Percentiles rank a stretch among this genome's conserved stretches.
Conservation (phyloP, 2,797 vertebrate genomes). For the Cirrhinus mrigala region DNA sequence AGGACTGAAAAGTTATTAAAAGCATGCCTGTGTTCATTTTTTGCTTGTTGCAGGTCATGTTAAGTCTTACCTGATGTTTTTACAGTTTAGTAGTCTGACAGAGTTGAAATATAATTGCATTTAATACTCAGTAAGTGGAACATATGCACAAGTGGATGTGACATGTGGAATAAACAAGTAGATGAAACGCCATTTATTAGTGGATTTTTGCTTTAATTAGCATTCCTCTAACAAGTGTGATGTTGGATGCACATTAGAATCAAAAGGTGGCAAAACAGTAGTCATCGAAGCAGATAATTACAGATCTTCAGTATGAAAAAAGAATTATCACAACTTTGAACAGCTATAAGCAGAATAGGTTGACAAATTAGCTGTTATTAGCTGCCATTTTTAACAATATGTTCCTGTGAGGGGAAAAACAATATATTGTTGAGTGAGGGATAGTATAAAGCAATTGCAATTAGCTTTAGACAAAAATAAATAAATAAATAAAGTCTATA, state of each 20-base stretch:
- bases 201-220: conserved; percentile 21
- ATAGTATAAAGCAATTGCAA: neutral
- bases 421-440: neutral
- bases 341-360: neutral
- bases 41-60: neutral
- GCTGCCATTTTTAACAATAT: neutral
- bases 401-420: neutral
- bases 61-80: neutral
- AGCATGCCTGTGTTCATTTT: neutral
- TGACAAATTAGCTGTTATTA: neutral
- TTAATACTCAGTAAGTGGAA: neutral
- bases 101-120: neutral
- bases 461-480: neutral
- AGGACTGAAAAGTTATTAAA: neutral
- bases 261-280: conserved; percentile 21
- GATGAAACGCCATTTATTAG: neutral
- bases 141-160: neutral
- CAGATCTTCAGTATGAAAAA: neutral
- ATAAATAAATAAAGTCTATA: no score
- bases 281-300: conserved; percentile 5
- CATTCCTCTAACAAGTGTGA: conserved; percentile 32
- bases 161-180: neutral
- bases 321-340: neutral
- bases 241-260: conserved; percentile 19
- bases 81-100: neutral